Evolutionary conservation across 2,888 invertebrate genomes (phyloP).

Genomic region (Campoplex nolae): DNA sequence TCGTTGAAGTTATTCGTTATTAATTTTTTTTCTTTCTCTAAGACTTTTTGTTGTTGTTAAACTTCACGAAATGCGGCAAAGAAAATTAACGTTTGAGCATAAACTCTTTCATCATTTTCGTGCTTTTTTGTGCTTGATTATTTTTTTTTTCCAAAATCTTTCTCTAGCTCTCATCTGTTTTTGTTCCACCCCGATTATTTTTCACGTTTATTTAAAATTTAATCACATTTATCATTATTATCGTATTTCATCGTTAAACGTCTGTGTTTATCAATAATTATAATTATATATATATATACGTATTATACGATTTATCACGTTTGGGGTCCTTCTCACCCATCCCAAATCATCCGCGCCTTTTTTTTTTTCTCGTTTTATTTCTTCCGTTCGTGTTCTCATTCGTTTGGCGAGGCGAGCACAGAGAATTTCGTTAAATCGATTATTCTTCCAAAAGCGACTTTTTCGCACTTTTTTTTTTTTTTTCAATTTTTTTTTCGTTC

Average conservation of each 20-base stretch:
- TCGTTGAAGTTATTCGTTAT: neutral
- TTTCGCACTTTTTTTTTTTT: neutral
- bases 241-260: constrained; percentile 59
- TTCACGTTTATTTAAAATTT: constrained; percentile 7
- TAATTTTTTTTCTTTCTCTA: neutral
- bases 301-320: constrained; percentile 65
- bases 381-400: constrained; percentile 38
- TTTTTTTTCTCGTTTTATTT: constrained; percentile 4
- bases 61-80: neutral
- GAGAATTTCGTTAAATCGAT: constrained; percentile 64
- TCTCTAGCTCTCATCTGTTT: neutral
- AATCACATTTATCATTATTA: constrained; percentile 63
- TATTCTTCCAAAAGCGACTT: constrained; percentile 19
- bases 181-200: neutral
- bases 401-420: constrained; percentile 68
- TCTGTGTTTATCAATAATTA: constrained; percentile 45
- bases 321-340: constrained; percentile 38
- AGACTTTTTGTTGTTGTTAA: too few relatives aligned
- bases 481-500: neutral
- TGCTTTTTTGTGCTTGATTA: neutral
- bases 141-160: neutral
- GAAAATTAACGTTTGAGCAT: neutral
- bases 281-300: constrained; percentile 28
- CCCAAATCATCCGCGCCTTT: neutral
- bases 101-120: neutral